Evolutionary conservation across 2,797 vertebrate genomes (phyloP).

Genomic region (Thamnophis elegans): DNA sequence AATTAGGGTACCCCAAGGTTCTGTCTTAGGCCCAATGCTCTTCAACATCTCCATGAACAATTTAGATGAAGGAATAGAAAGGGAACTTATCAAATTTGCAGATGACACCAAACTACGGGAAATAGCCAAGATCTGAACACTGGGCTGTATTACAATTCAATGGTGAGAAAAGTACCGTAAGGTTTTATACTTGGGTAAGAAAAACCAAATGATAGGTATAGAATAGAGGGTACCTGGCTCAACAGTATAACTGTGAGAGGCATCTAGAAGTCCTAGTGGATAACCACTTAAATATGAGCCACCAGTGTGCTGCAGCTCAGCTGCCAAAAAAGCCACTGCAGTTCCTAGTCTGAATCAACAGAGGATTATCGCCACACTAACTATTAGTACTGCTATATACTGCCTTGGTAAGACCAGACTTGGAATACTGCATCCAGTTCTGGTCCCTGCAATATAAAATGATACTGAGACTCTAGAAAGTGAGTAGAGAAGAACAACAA

Average conservation of each 20-base stretch:
- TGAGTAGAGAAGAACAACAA: neutral
- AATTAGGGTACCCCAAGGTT: neutral
- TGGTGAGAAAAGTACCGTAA: too few species aligned
- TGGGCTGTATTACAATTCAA: neutral
- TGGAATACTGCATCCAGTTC: neutral
- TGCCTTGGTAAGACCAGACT: neutral
- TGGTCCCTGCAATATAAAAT: neutral
- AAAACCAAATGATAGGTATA: too few species aligned
- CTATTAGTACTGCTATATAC: neutral
- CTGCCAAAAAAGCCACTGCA: neutral
- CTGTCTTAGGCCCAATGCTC: neutral
- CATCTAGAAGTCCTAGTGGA: neutral
- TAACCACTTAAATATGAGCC: neutral
- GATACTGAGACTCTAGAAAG: neutral
- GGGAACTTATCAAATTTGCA: neutral
- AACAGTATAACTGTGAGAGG: neutral
- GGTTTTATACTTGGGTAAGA: too few species aligned
- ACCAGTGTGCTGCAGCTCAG: neutral
- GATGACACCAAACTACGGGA: neutral
- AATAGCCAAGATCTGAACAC: neutral
- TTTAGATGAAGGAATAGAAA: neutral
- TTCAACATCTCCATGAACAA: neutral
- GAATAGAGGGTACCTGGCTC: too few species aligned
- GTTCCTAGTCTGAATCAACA: neutral
- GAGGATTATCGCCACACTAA: neutral